Base-by-base conservation (phyloP, 64 coral and sea anemone genomes). In the Dendrophyllia cribrosa region DNA sequence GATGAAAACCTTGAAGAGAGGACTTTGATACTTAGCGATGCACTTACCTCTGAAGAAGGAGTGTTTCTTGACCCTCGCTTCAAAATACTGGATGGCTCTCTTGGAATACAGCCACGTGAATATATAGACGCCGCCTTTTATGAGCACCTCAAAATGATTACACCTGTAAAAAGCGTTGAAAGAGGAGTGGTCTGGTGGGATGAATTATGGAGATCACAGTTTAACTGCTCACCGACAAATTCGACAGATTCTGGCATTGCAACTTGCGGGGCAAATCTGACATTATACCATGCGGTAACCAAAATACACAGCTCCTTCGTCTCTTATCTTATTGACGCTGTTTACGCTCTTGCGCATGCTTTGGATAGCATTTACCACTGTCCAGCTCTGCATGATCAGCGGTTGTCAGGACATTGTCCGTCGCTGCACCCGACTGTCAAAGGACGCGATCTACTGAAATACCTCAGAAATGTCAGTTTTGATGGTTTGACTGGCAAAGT, bases 281-380 rank as follows among this genome's bases (percentile, higher is more conserved):
- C 77, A 14, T 79, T 23, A 59, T 59, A 58, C 56, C n/a, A 68
- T 66, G 22, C 74, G 3, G 59, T 92, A 22, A 11, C 66, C 23
- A 92, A 96, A 77, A 75, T 96, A 73, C 72, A 70, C 25, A 91
- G 91, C 46, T 85, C 87, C 43, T 92, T 88, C 14, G 84, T 88
- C 9, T 72, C 72, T 7, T 91, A 87, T 44, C 75, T 96, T 6
- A 88, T 96, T 44, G 85, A 92, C 20, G 94, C 94, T 52, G 89
- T 96, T 9, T 92, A 92, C 16, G 94, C 94, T 20, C 53, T 96
- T 15, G 94, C 89, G 9, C 70, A 96, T 71, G 94, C 94, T 3
- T 60, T 96, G 66, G 51, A 92, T 50, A 66, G 64, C 43, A 83
- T 75, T 20, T 71, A 88, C 47, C 82, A 43, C 53, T 96, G 94